phyloP scores from a whole-genome alignment of 2,113 vertebrate genomes.

The Pycnonotus jocosus region DNA sequence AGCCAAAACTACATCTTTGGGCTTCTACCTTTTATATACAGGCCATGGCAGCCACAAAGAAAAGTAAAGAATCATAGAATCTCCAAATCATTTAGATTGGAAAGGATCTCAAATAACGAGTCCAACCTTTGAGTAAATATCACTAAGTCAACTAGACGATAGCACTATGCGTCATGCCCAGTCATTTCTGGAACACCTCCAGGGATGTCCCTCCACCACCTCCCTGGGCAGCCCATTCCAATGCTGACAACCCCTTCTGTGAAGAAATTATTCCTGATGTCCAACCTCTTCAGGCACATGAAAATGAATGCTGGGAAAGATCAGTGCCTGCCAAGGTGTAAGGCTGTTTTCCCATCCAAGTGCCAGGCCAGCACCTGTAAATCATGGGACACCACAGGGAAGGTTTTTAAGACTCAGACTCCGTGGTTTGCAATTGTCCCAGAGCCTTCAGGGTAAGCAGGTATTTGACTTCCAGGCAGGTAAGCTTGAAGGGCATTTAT shows the following conservation, averaged over 20 bases:
- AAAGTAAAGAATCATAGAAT: background rate
- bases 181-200: background rate
- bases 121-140: background rate
- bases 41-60: background rate
- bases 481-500: background rate
- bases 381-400: fast-evolving
- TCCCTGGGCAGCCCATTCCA: background rate
- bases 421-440: fast-evolving
- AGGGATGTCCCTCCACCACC: background rate
- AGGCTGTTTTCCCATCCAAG: background rate
- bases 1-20: background rate
- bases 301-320: background rate
- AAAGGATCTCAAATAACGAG: background rate
- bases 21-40: background rate
- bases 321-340: background rate
- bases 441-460: background rate
- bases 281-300: background rate
- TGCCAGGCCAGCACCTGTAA: background rate
- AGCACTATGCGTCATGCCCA: fast-evolving
- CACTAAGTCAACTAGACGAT: background rate
- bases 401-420: background rate
- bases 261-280: background rate
- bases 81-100: background rate
- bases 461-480: fast-evolving
- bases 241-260: background rate